These are phyloP conservation scores for Ptilodon capucinus DNA, from an alignment of 2,888 invertebrate species.

Conservation along the genomic window DNA sequence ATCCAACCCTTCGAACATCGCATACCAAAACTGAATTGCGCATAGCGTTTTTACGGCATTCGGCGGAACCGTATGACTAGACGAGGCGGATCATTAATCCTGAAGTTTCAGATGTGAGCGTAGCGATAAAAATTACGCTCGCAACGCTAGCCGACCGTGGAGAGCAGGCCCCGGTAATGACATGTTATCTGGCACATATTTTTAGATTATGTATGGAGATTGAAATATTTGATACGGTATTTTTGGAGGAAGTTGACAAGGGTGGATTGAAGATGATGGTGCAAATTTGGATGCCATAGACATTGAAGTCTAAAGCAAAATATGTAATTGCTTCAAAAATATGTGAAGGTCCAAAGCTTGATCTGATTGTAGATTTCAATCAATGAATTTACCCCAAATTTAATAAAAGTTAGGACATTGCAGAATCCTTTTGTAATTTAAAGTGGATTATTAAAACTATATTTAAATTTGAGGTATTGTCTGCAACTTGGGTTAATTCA, in stretches of 20 bases:
- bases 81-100: conserved; percentile 79
- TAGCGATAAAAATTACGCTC: conserved; percentile 74
- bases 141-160: conserved; percentile 44
- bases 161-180: conserved; percentile 30
- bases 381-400: too few relatives aligned
- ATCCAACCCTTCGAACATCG: conserved; percentile 34
- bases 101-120: conserved; percentile 72
- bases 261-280: background rate
- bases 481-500: too few relatives aligned
- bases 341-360: too few relatives aligned
- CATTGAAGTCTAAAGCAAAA: too few relatives aligned
- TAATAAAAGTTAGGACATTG: too few relatives aligned
- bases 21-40: conserved; percentile 68
- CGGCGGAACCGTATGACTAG: conserved; percentile 81
- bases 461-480: too few relatives aligned
- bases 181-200: conserved; percentile 27
- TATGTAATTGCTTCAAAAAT: too few relatives aligned
- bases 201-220: conserved; percentile 14
- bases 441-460: too few relatives aligned
- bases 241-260: background rate
- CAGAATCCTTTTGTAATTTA: too few relatives aligned
- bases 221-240: background rate
- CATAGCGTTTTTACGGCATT: conserved; percentile 80
- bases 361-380: too few relatives aligned
- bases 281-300: background rate